Evolutionary conservation across 2,797 vertebrate species (phyloP).

Genomic region (Microcaecilia unicolor): DNA sequence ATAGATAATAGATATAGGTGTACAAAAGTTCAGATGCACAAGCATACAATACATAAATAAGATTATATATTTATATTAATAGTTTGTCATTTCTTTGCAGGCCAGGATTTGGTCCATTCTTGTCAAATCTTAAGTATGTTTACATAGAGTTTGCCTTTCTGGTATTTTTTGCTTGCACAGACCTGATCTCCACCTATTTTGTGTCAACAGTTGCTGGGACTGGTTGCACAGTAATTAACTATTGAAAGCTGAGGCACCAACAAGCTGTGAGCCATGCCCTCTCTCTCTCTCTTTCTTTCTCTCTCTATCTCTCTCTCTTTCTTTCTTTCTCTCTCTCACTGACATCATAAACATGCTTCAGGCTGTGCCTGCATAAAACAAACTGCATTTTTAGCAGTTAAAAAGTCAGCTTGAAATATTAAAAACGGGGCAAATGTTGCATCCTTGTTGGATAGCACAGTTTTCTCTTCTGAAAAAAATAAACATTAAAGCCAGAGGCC

Average conservation of each 20-base stretch:
- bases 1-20: no score
- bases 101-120: constrained; percentile 55
- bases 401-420: constrained; percentile 40
- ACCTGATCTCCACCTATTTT: constrained; percentile 75
- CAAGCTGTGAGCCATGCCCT: constrained; percentile 44
- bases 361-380: constrained; percentile 56
- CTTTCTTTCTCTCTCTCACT: constrained; percentile 22
- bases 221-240: constrained; percentile 50
- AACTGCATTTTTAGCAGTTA: constrained; percentile 54
- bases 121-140: constrained; percentile 55
- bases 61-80: no score
- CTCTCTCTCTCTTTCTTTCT: constrained; percentile 32
- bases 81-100: constrained; percentile 34
- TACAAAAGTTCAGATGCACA: no score
- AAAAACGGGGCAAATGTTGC: constrained; percentile 38
- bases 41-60: no score
- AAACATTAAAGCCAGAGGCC: constrained; percentile 25
- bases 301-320: no score
- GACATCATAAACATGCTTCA: constrained; percentile 60
- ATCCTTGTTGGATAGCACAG: constrained; percentile 31
- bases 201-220: constrained; percentile 69
- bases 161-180: constrained; percentile 80
- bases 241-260: constrained; percentile 11
- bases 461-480: constrained; percentile 36
- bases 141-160: constrained; percentile 65